These are phyloP conservation scores for Clarias gariepinus DNA, from an alignment of 2,113 vertebrate species.

Conservation along the genomic window DNA sequence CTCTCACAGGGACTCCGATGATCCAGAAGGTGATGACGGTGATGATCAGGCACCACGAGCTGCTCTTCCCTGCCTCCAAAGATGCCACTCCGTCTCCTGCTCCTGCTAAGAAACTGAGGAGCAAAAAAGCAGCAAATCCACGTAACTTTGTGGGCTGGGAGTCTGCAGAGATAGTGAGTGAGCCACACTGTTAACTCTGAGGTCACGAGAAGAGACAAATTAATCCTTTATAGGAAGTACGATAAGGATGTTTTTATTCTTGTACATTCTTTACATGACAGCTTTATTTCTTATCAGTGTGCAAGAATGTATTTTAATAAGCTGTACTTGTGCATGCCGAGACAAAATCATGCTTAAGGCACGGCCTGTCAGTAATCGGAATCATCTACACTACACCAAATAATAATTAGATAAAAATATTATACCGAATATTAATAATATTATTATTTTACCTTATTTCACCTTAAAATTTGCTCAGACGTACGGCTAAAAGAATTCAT, in stretches of 20 bases:
- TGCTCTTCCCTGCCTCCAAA: constrained; percentile 84
- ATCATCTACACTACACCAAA: neutral
- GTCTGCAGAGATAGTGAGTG: constrained; percentile 71
- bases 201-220: neutral
- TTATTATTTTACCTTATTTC: too few species aligned
- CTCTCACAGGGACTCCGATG: constrained; percentile 82
- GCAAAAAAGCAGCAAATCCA: constrained; percentile 74
- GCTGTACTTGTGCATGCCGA: neutral
- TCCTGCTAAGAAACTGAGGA: constrained; percentile 62
- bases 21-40: constrained; percentile 95
- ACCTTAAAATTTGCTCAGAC: too few species aligned
- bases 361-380: neutral
- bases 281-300: neutral
- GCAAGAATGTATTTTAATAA: too few species aligned
- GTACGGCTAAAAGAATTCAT: neutral
- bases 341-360: neutral
- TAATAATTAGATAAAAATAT: too few species aligned
- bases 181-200: neutral
- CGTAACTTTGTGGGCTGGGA: constrained; percentile 94
- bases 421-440: too few species aligned
- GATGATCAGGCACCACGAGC: constrained; percentile 88
- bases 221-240: neutral
- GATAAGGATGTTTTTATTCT: neutral
- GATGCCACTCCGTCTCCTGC: constrained; percentile 73
- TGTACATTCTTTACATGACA: neutral